Base-by-base conservation (phyloP, 2,797 vertebrate species). In the Melanogrammus aeglefinus region DNA sequence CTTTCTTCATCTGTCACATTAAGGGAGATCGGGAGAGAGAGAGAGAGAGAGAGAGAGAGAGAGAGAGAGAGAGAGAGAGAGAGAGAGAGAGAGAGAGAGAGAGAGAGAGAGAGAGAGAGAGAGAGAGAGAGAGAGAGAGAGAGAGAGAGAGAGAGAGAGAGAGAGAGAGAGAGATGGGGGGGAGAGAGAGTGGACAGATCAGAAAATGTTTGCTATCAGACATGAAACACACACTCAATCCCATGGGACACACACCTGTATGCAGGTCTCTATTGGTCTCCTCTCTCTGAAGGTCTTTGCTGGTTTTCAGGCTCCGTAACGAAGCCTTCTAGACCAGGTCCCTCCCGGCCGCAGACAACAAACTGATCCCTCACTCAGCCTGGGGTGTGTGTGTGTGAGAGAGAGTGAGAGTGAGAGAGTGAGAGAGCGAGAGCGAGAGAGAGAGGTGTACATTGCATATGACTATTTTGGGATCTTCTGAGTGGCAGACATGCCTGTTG, bases 401-500 rank as follows among this genome's bases (percentile, higher is more conserved):
- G 21, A 6, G n/a, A 2, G 6, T 24, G n/a, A 63, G 57, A 24
- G 57, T 24, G 57, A 63, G 57, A 8, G 57, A 63, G 21, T 1
- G 51, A 21, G 51, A 21, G 51, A 21, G 51, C 3, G 66, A 29
- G 66, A 29, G 7, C 24, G 63, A 81, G 77, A 57, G 47, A 57
- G 47, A 57, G 47, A 18, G 47, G 82, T 79, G 73, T 75, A 80
- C 41, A 0, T 0, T 31, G 77, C 33, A 36, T 31, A 63, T 73
- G 78, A 76, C 84, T 90, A 90, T 88, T 87, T 81, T 81, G 10
- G 51, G 79, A 90, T 77, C 80, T 88, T 77, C 80, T 88, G 88
- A 90, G 66, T 85, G 88, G 88, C 86, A 83, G 86, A 87, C 82
- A 6, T 83, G 85, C 77, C 35, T 78, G 66, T 76, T 0, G 16